Conservation (phyloP, 1,140 invertebrate genomes). For the Pararge aegeria region DNA sequence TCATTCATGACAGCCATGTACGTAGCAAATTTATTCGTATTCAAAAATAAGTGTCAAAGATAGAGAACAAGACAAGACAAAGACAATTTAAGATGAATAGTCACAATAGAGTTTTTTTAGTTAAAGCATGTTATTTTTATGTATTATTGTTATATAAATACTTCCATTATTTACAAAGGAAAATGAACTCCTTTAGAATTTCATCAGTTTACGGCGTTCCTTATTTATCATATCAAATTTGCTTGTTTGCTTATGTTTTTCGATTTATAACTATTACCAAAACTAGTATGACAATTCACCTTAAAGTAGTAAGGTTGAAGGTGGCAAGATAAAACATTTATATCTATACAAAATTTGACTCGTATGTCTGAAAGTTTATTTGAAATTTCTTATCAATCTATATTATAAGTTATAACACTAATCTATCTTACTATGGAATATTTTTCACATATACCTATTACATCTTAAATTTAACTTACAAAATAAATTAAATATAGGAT, state of each 20-base stretch:
- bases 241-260: background rate
- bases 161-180: no score
- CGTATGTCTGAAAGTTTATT: conserved; percentile 8
- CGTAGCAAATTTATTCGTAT: no score
- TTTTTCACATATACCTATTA: conserved; percentile 51
- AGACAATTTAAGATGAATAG: no score
- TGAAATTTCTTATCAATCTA: conserved; percentile 17
- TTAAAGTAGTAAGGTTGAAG: conserved; percentile 7
- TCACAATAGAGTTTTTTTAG: no score
- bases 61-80: no score
- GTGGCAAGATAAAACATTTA: conserved; percentile 6
- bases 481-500: conserved; percentile 58
- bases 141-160: no score
- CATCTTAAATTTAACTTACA: conserved; percentile 42
- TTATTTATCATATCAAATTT: no score
- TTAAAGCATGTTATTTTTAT: no score
- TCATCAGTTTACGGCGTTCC: no score
- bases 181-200: no score
- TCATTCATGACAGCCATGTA: no score
- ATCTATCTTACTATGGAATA: conserved; percentile 66
- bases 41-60: no score
- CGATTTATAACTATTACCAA: background rate
- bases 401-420: conserved; percentile 26
- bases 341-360: conserved; percentile 15
- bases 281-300: background rate